These are phyloP conservation scores for Platygyra sinensis DNA, from an alignment of 64 coral and sea anemone genomes.

Conservation along the genomic window DNA sequence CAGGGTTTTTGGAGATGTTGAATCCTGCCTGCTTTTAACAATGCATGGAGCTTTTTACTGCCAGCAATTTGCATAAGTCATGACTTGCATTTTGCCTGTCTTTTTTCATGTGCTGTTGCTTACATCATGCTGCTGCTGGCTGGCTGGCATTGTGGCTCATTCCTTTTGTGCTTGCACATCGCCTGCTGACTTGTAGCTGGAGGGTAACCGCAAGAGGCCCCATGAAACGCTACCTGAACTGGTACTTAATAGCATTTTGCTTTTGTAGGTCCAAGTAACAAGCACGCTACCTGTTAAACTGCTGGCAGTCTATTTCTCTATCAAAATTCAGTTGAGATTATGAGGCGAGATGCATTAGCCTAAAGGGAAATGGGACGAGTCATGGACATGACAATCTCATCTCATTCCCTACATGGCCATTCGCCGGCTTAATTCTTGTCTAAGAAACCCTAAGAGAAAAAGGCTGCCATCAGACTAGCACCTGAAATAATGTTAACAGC, in stretches of 20 bases:
- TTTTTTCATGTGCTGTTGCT: constrained; percentile 59
- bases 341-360: too few species aligned
- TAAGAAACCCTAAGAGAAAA: too few species aligned
- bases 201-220: constrained; percentile 95
- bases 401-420: too few species aligned
- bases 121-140: constrained; percentile 80
- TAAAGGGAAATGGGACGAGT: too few species aligned
- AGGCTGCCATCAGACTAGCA: not conserved
- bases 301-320: not conserved
- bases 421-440: too few species aligned
- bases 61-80: constrained; percentile 41
- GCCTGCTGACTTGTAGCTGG: constrained; percentile 75
- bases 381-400: too few species aligned
- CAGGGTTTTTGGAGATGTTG: not conserved
- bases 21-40: not conserved
- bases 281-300: not conserved
- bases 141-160: constrained; percentile 64
- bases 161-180: constrained; percentile 85
- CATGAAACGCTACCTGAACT: constrained; percentile 91
- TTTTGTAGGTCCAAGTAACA: constrained; percentile 8
- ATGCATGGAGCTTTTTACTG: not conserved
- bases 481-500: not conserved
- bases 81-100: constrained; percentile 57
- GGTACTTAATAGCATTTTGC: constrained; percentile 74
- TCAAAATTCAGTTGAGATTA: too few species aligned